Evolutionary conservation across 2,113 vertebrate species (phyloP).

Genomic region (Plecturocebus donacophilus): DNA sequence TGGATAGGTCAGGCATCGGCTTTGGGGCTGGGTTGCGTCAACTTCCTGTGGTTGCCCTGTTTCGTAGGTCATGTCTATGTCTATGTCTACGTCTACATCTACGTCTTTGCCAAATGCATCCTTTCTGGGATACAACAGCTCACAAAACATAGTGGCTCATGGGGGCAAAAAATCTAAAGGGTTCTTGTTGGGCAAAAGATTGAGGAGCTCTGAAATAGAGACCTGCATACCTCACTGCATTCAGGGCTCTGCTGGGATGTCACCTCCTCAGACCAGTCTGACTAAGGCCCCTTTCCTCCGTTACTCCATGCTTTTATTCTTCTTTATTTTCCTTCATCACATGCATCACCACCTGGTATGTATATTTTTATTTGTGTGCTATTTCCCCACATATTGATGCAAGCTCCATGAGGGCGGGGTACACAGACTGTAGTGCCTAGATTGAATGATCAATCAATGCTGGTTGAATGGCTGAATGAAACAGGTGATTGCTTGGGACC

Average conservation of each 20-base stretch:
- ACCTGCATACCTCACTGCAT: neutral
- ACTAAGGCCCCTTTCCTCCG: neutral
- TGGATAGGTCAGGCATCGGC: neutral
- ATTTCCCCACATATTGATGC: neutral
- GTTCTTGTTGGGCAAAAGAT: neutral
- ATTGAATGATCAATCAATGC: neutral
- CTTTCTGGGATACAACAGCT: neutral
- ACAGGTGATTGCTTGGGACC: neutral
- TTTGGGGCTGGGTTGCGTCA: neutral
- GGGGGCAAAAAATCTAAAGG: neutral
- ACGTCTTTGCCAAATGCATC: neutral
- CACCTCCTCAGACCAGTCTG: neutral
- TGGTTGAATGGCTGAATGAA: neutral
- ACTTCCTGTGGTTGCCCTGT: neutral
- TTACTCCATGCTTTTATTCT: neutral
- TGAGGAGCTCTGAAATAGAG: neutral
- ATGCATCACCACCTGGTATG: no score
- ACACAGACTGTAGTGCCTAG: neutral
- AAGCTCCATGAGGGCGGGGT: neutral
- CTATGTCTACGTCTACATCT: neutral
- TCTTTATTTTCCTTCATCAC: neutral
- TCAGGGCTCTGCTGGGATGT: neutral
- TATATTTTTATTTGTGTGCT: rapidly evolving
- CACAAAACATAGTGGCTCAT: neutral
- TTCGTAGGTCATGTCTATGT: neutral